phyloP scores from a whole-genome alignment of 2,113 vertebrate genomes.

The Lutjanus erythropterus region DNA sequence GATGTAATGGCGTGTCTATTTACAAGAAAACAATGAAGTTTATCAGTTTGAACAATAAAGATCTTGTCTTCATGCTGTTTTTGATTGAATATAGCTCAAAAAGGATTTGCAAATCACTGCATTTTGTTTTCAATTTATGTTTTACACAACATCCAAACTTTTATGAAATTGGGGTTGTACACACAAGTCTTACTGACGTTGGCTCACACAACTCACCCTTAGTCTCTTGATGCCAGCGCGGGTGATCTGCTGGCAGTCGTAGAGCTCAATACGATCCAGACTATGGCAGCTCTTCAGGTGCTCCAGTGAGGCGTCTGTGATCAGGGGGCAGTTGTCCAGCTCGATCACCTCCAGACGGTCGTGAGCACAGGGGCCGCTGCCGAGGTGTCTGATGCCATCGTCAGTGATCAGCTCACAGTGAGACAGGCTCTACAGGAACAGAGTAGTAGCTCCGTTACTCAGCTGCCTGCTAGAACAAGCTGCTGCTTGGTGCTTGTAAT shows the following conservation, averaged over 20 bases:
- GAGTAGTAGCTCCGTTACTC: slow-evolving; percentile 19
- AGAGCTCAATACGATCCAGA: slow-evolving; percentile 97
- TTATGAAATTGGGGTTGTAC: too few relatives aligned
- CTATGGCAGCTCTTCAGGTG: slow-evolving; percentile 98
- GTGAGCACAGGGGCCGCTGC: slow-evolving; percentile 96
- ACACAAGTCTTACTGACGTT: background rate
- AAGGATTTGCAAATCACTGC: too few relatives aligned
- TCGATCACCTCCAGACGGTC: slow-evolving; percentile 98
- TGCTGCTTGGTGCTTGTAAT: background rate
- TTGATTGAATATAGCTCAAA: too few relatives aligned
- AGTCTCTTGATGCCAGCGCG: slow-evolving; percentile 98
- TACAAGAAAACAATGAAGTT: too few relatives aligned
- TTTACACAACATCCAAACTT: too few relatives aligned
- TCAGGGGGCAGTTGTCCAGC: slow-evolving; percentile 98
- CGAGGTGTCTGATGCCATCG: slow-evolving; percentile 96
- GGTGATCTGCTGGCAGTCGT: slow-evolving; percentile 99
- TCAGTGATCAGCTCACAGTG: slow-evolving; percentile 99
- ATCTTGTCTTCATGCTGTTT: too few relatives aligned
- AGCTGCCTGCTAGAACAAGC: background rate
- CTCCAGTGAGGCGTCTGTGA: slow-evolving; percentile 97
- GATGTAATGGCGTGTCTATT: too few relatives aligned
- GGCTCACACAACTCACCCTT: slow-evolving; percentile 86
- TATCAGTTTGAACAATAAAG: too few relatives aligned
- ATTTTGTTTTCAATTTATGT: too few relatives aligned
- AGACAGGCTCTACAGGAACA: slow-evolving; percentile 89